Base-by-base conservation (phyloP, 2,113 vertebrate species). In the Clarias magur region DNA sequence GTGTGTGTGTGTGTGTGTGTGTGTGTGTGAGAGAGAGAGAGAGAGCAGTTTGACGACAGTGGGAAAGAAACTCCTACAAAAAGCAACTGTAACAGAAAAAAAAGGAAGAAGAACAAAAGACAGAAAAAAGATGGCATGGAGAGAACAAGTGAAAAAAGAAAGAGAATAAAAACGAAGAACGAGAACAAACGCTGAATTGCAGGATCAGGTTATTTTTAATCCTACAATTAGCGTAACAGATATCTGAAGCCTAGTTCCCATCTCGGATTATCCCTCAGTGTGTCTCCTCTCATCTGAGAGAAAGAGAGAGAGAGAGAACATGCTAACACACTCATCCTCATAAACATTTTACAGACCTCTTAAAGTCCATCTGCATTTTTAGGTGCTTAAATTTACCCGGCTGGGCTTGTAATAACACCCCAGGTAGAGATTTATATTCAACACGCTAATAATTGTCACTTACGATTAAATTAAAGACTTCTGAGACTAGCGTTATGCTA, bases 161-260 rank as follows among this genome's bases (percentile, higher is more conserved):
- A 76, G 19, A 60, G 63, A 76, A 65, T 38, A 16, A 54, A 75
- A 79, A 75, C 38, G 70, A 27, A 38, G 53, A 8, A 79, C 68
- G 19, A 42, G 68, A 85, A 63, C 42, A 59, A 75, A 62, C 60
- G 27, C 70, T 87, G 83, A 91, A 90, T 86, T 87, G 72, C 30
- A 65, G 87, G 89, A 93, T 92, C 88, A 63, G 84, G 91, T 88
- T 88, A 79, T 91, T 92, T 92, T 90, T 91, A 93, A 92, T 92
- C 93, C 76, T 53, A 88, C 92, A 91, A 91, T 93, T 92, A 92
- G 90, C 85, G 91, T 90, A 91, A 91, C 79, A 86, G 91, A 92
- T 90, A 89, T 81, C 85, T 72, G 89, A 76, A 88, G 85, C 86
- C 80, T 65, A 86, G 80, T 88, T 83, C 27, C 83, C 88, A 80